Evolutionary conservation across 2,797 vertebrate species (phyloP).

Genomic region (Amphiprion clarkii): DNA sequence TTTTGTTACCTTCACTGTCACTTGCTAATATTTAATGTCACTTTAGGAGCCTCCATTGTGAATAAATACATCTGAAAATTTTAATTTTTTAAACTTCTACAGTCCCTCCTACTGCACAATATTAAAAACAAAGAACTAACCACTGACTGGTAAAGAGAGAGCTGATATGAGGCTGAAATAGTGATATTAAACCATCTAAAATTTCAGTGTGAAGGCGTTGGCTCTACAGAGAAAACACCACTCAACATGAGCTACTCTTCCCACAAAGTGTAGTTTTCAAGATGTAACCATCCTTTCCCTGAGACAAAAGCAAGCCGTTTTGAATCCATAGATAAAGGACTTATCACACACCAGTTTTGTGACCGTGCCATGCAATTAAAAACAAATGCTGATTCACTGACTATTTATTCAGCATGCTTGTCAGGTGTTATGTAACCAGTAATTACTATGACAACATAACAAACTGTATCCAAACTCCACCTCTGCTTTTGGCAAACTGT

Average conservation of each 20-base stretch:
- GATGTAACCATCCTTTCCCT: slow-evolving; percentile 4
- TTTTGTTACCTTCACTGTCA: too few relatives aligned
- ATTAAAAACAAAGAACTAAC: background rate
- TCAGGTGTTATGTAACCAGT: slow-evolving; percentile 44
- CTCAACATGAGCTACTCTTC: background rate
- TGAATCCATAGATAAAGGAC: background rate
- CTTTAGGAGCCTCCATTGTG: too few relatives aligned
- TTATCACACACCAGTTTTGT: background rate
- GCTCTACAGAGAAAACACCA: slow-evolving; percentile 3
- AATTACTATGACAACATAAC: slow-evolving; percentile 68
- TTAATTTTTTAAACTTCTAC: background rate
- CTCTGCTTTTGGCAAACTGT: slow-evolving; percentile 30
- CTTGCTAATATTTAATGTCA: too few relatives aligned
- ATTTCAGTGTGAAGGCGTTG: background rate
- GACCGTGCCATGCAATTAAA: slow-evolving; percentile 30
- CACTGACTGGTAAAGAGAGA: background rate
- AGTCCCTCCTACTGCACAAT: background rate
- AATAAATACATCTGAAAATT: too few relatives aligned
- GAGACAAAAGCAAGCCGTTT: background rate
- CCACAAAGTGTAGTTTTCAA: slow-evolving; percentile 1
- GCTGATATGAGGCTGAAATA: background rate
- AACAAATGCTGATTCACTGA: slow-evolving; percentile 48
- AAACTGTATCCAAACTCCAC: slow-evolving; percentile 45
- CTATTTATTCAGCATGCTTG: slow-evolving; percentile 31
- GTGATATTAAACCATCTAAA: background rate